Base-by-base conservation (phyloP, 2,888 invertebrate species). In the Drosophila meridiana region DNA sequence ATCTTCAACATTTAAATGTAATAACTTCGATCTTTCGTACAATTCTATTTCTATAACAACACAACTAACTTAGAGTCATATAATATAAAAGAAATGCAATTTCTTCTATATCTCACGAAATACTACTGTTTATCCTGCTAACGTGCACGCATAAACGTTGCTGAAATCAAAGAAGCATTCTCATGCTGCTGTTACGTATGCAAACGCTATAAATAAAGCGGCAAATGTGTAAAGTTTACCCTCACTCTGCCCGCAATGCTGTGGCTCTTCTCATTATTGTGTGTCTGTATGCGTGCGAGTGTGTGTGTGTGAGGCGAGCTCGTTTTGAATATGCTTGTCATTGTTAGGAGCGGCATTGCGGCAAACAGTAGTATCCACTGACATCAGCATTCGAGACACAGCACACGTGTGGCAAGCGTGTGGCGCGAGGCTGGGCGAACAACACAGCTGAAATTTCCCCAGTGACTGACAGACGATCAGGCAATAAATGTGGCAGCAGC, bases 381-480 rank as follows among this genome's bases (percentile, higher is more conserved):
- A 64, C 82, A 74, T 83, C 73, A 69, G 79, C 76, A 81, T 78
- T 76, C 86, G 79, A 66, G 76, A 61, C 73, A 69, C 64, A 42
- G 9, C 76, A 66, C 80, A 76, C 80, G 73, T 78, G 80, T 69
- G 61, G 53, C 79, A 58, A 66, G 60, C 70, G 58, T 20, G 20
- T 20, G 20, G 38, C 34, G 56, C 47, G 73, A 64, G 48, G 63
- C 66, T 76, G 76, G 60, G 60, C 53, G 63, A 73, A 71, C 59
- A 82, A 69, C 68, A 81, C 62, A 73, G 74, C 55, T 69, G 69
- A 87, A 89, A 87, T 89, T 89, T 87, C 87, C 87, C 87, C 78
- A 85, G 87, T 82, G 89, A 89, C 85, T 87, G 89, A 80, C 83
- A 83, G 80, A 82, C 88, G 81, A 80, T 78, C 80, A 75, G 72